A percentile compares a stretch with the other conserved stretches of the same genome.
Conservation (phyloP, 2,888 invertebrate genomes). For the Himalopsyche anomala region DNA sequence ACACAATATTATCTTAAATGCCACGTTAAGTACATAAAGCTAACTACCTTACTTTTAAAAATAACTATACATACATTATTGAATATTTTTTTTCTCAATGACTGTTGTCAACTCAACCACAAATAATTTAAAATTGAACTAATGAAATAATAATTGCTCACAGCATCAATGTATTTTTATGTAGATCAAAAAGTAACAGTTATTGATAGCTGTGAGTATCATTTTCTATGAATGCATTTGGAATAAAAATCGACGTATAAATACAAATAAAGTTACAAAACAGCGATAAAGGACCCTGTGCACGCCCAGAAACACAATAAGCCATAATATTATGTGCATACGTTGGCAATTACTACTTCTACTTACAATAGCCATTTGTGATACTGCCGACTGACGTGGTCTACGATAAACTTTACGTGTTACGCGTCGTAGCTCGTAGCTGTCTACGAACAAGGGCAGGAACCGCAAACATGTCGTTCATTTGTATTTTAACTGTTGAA, state of each 20-base stretch:
- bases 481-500: too few species aligned
- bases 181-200: too few species aligned
- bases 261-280: neutral
- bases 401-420: slow-evolving; percentile 7
- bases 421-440: neutral
- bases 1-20: too few species aligned
- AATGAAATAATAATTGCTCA: too few species aligned
- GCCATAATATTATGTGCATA: slow-evolving; percentile 39
- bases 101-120: too few species aligned
- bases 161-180: too few species aligned
- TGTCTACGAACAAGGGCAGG: neutral
- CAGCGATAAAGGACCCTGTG: neutral
- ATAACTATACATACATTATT: too few species aligned
- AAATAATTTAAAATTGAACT: too few species aligned
- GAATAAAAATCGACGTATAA: neutral
- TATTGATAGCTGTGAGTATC: too few species aligned
- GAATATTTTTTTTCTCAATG: too few species aligned
- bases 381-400: neutral
- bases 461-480: neutral
- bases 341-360: slow-evolving; percentile 13
- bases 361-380: slow-evolving; percentile 11
- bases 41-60: too few species aligned
- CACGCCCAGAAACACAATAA: slow-evolving; percentile 18
- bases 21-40: too few species aligned
- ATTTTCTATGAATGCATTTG: neutral